Conservation (phyloP, 2,113 vertebrate genomes). For the Gallinago media region DNA sequence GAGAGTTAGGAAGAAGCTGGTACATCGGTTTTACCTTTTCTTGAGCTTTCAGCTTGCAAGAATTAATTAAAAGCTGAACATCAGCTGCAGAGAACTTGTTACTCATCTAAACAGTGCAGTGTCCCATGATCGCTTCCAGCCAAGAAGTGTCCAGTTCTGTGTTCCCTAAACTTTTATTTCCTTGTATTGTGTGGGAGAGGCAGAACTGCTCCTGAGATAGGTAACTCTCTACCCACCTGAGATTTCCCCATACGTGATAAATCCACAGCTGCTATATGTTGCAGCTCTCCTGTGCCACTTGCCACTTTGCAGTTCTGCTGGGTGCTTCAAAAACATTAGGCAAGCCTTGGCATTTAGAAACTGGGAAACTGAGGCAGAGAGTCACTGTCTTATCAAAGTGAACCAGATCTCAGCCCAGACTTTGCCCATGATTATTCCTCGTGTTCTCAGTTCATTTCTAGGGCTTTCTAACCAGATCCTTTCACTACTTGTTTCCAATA, state of each 20-base stretch:
- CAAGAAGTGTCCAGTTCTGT: not conserved
- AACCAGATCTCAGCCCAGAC: not conserved
- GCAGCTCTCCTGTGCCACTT: not conserved
- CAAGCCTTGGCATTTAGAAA: not conserved
- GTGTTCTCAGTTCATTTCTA: not conserved
- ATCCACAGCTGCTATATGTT: not conserved
- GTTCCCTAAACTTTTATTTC: not conserved
- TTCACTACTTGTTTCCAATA: not conserved
- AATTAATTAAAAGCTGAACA: not conserved
- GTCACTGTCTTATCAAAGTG: not conserved
- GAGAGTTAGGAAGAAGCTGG: not conserved
- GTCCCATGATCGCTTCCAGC: rapidly evolving
- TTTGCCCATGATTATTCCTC: not conserved
- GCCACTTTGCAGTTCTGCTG: not conserved
- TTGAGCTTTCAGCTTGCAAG: not conserved
- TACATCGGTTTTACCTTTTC: not conserved
- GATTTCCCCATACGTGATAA: not conserved
- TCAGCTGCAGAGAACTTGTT: not conserved
- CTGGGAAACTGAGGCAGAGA: not conserved
- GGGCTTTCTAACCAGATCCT: not conserved
- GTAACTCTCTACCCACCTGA: not conserved
- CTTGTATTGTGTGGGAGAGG: not conserved
- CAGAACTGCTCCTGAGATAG: not conserved
- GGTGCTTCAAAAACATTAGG: not conserved
- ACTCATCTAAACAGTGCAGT: not conserved